A percentile compares a stretch with the other conserved stretches of the same genome.
Conservation (phyloP, 1,140 invertebrate genomes). For the Macrocentrus cingulum region DNA sequence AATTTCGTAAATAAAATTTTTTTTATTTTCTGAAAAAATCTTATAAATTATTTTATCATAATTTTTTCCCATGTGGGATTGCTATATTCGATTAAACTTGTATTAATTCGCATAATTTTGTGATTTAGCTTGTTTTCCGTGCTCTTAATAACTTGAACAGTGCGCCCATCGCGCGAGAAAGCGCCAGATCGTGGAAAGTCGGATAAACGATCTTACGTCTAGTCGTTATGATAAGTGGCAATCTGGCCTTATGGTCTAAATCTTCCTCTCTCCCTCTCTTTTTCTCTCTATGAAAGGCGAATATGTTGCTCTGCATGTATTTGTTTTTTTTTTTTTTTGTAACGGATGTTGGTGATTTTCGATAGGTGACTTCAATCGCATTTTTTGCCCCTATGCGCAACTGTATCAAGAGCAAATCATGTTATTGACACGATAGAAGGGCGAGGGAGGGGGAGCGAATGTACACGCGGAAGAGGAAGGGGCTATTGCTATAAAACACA, state of each 20-base stretch:
- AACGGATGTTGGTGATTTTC: background rate
- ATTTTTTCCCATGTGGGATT: too few relatives aligned
- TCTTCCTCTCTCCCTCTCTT: background rate
- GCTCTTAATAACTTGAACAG: slow-evolving; percentile 7
- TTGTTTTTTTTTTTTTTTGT: background rate
- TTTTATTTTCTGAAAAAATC: too few relatives aligned
- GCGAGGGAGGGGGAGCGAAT: too few relatives aligned
- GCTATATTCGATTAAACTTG: too few relatives aligned
- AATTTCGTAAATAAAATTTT: too few relatives aligned
- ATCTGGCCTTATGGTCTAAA: slow-evolving; percentile 16
- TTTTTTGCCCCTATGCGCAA: background rate
- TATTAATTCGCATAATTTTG: background rate
- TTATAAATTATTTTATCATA: too few relatives aligned
- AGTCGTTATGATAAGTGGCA: slow-evolving; percentile 23
- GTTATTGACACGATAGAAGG: too few relatives aligned
- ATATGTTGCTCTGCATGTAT: background rate
- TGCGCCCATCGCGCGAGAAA: slow-evolving; percentile 3
- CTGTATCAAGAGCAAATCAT: background rate
- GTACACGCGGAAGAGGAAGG: background rate
- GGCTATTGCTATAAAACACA: background rate
- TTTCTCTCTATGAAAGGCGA: background rate
- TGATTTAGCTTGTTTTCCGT: background rate
- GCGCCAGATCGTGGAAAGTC: slow-evolving; percentile 19
- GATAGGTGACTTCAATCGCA: background rate
- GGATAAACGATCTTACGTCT: slow-evolving; percentile 17